Evolutionary conservation across 2,888 invertebrate genomes (phyloP).

Genomic region (Malthinus seriepunctatus): DNA sequence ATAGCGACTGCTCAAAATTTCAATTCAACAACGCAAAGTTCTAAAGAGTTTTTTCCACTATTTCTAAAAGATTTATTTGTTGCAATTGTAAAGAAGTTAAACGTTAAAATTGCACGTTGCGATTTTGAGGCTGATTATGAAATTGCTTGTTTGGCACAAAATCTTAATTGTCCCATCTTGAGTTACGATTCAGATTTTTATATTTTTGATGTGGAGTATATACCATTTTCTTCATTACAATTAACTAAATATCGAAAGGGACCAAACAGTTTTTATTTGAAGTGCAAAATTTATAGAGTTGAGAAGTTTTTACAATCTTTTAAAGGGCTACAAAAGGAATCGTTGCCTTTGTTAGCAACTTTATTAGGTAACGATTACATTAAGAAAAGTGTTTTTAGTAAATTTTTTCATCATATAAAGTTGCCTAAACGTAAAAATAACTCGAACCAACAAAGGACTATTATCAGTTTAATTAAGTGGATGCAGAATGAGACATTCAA

Average conservation of each 20-base stretch:
- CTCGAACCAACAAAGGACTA: constrained; percentile 68
- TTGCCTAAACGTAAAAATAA: constrained; percentile 60
- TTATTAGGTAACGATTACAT: constrained; percentile 91
- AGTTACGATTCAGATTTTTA: constrained; percentile 96
- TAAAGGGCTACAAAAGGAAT: constrained; percentile 65
- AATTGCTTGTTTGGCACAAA: constrained; percentile 79
- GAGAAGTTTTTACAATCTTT: constrained; percentile 69
- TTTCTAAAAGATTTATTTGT: constrained; percentile 75
- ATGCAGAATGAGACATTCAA: constrained; percentile 71
- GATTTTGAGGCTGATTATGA: constrained; percentile 90
- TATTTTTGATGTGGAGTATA: constrained; percentile 81
- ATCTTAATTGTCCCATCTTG: constrained; percentile 81
- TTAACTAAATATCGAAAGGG: constrained; percentile 47
- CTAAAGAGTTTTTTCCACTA: constrained; percentile 71
- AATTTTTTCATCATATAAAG: constrained; percentile 71
- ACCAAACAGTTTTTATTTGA: constrained; percentile 30
- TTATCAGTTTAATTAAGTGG: constrained; percentile 76
- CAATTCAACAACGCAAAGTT: constrained; percentile 60
- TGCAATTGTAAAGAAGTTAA: constrained; percentile 67
- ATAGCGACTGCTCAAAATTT: constrained; percentile 61
- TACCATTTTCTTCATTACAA: constrained; percentile 74
- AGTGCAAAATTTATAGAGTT: constrained; percentile 74
- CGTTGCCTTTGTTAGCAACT: constrained; percentile 80
- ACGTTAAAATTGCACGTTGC: constrained; percentile 71
- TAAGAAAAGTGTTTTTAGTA: constrained; percentile 65